These are phyloP conservation scores for Aspidapion aeneum DNA, from an alignment of 2,888 invertebrate genomes.

Conservation along the genomic window DNA sequence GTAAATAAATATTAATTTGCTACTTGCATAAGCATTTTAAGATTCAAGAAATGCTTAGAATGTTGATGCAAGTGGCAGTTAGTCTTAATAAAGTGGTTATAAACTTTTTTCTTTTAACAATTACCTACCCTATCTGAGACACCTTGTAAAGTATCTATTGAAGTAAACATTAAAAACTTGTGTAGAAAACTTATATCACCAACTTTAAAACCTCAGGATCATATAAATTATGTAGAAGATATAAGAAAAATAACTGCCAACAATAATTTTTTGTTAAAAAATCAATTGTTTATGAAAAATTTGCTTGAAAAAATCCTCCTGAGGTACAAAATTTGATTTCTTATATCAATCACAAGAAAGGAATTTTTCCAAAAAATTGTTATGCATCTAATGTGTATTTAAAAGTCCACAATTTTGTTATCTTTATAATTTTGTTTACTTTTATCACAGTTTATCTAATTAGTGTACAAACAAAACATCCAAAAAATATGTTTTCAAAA, in stretches of 20 bases:
- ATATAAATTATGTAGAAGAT: constrained; percentile 6
- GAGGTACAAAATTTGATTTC: constrained; percentile 24
- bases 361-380: constrained; percentile 20
- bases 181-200: no score
- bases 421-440: constrained; percentile 37
- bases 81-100: no score
- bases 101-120: no score
- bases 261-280: constrained; percentile 5
- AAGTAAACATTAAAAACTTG: no score
- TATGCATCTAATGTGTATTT: constrained; percentile 20
- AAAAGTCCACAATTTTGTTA: constrained; percentile 37
- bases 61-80: no score
- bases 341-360: constrained; percentile 25
- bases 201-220: neutral
- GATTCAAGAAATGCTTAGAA: no score
- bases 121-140: no score
- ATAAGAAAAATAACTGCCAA: constrained; percentile 1
- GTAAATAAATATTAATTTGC: no score
- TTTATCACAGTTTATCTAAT: constrained; percentile 37
- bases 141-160: no score
- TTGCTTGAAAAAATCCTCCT: constrained; percentile 20
- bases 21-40: no score
- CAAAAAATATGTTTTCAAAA: constrained; percentile 29
- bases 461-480: constrained; percentile 27
- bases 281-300: constrained; percentile 23